Evolutionary conservation across 2,888 invertebrate genomes (phyloP).

Genomic region (Thereva unica): DNA sequence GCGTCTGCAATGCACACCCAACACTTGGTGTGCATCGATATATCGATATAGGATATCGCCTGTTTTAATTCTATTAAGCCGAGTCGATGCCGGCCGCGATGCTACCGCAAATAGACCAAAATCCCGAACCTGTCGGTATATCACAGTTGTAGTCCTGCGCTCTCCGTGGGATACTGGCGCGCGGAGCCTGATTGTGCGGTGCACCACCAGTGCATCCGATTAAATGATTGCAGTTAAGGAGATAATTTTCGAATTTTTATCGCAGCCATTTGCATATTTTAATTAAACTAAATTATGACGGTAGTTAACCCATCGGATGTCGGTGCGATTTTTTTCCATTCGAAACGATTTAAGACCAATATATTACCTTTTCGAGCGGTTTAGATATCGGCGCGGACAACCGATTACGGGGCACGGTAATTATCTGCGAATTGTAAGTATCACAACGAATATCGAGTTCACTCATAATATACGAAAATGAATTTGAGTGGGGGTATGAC

Average conservation of each 20-base stretch:
- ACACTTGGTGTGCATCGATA: too few relatives aligned
- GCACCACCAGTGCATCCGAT: slow-evolving; percentile 21
- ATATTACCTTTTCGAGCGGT: slow-evolving; percentile 1
- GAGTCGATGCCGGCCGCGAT: too few relatives aligned
- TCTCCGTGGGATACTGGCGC: slow-evolving; percentile 17
- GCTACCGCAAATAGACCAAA: too few relatives aligned
- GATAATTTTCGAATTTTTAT: slow-evolving; percentile 32
- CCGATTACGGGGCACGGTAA: slow-evolving; percentile 16
- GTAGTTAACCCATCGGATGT: slow-evolving; percentile 20
- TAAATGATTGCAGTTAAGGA: slow-evolving; percentile 29
- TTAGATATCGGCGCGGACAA: slow-evolving; percentile 4
- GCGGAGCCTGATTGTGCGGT: too few relatives aligned
- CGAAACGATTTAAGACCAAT: not conserved
- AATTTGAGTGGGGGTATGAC: too few relatives aligned
- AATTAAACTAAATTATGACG: slow-evolving; percentile 41
- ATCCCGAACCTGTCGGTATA: too few relatives aligned
- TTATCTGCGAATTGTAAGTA: slow-evolving; percentile 24
- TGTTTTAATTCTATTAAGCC: too few relatives aligned
- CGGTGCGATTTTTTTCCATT: slow-evolving; percentile 20
- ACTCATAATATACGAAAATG: too few relatives aligned
- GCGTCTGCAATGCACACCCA: too few relatives aligned
- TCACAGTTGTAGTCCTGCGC: too few relatives aligned
- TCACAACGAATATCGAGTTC: too few relatives aligned
- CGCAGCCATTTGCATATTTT: slow-evolving; percentile 39
- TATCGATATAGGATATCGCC: too few relatives aligned